Base-by-base conservation (phyloP, 1,140 invertebrate genomes). In the Venturia canescens region DNA sequence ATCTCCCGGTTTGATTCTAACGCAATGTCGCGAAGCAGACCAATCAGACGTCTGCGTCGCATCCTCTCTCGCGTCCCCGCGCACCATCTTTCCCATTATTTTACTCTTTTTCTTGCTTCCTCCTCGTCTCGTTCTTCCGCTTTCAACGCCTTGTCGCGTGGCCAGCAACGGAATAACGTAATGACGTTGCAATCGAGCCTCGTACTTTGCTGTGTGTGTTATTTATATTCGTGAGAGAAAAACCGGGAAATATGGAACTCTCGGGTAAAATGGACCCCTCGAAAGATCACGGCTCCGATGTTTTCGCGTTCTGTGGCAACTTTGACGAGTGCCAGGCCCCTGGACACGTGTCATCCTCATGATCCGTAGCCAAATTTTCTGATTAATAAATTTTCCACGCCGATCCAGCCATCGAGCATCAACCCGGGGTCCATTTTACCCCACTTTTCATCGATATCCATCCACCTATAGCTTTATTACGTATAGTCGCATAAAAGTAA, bases 181-280 rank as follows among this genome's bases (percentile, higher is more conserved):
- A 78, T 82, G 77, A 79, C 77, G 57, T 79, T 82, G 80, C 80
- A 82, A 82, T 79, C 75, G 81, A 82, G 77, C 79, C 77, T 27
- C 75, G 67, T 44, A 60, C 2, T 38, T 11, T 16, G 6, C 27
- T 21, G 27, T 63, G 27, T n/a, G 50, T 53, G 23, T 63, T 13
- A 16, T 57, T 11, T 57, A 16, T 63, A 63, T 6, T 23, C 27
- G 60, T 63, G 13, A 63, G 23, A 4, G 11, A 63, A 57, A n/a
- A 63, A 26, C 21, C 50, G 50, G n/a, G 50, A n/a, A 18, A 53
- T n/a, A 21, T 53, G 50, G 16, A n/a, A 53, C 3, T 18, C 1
- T 53, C 0, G 38, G 15, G 74, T 15, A 78, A 34, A 15, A 44
- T 50, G 50, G 7, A 44, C 38, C 38, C 7, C 1, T 13, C 1